Evolutionary conservation across 2,797 vertebrate species (phyloP).

Genomic region (Bovichtus diacanthus): DNA sequence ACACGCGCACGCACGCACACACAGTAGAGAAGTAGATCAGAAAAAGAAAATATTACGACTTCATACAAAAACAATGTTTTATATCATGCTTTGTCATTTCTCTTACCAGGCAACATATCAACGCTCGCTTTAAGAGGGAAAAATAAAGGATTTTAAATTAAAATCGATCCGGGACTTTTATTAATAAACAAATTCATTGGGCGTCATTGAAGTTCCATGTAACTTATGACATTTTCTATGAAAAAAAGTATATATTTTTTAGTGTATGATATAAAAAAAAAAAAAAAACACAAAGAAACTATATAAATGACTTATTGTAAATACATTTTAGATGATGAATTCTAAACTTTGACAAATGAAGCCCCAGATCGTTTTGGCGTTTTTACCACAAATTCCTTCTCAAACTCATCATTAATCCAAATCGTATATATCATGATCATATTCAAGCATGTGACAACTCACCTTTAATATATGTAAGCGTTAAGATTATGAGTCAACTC

Average conservation of each 20-base stretch:
- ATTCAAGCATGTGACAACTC: not conserved
- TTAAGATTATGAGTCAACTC: not conserved
- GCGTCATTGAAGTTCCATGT: not conserved
- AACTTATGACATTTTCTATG: not conserved
- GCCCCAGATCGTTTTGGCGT: slow-evolving; percentile 17
- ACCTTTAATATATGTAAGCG: not conserved
- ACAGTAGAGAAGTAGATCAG: slow-evolving; percentile 22
- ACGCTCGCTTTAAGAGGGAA: not conserved
- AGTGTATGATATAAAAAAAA: not conserved
- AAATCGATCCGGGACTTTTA: not conserved
- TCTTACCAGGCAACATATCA: not conserved
- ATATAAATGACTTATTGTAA: not conserved
- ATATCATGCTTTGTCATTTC: not conserved
- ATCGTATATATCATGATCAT: slow-evolving; percentile 22
- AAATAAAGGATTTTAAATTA: not conserved
- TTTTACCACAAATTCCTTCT: not conserved
- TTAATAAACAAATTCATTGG: not conserved
- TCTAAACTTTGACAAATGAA: slow-evolving; percentile 13
- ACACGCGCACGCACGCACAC: slow-evolving; percentile 1
- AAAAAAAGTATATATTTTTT: not conserved
- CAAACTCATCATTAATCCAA: not conserved
- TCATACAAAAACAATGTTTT: not conserved
- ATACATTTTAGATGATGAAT: not conserved
- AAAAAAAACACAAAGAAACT: no score
- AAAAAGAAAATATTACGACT: slow-evolving; percentile 6